Conservation (phyloP, 2,797 vertebrate genomes). For the Poeciliopsis turneri region DNA sequence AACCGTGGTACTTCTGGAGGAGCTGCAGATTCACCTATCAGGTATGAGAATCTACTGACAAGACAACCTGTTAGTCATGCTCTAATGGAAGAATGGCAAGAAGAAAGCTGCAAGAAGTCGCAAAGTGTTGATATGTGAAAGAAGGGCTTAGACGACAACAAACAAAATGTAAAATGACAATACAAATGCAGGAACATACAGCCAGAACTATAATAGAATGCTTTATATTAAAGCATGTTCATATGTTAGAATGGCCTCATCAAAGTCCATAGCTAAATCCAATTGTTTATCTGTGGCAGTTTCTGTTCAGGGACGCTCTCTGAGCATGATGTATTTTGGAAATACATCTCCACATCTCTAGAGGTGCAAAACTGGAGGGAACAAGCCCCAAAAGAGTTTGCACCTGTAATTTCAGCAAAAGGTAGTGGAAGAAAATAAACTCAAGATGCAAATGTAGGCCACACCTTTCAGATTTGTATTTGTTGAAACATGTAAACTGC, state of each 20-base stretch:
- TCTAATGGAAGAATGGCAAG: not conserved
- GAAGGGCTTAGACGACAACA: not conserved
- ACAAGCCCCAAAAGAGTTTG: not conserved
- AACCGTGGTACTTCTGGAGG: not conserved
- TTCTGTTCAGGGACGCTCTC: not conserved
- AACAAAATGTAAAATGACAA: not conserved
- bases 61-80: not conserved
- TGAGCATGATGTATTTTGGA: not conserved
- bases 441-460: not conserved
- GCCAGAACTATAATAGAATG: not conserved
- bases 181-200: not conserved
- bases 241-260: not conserved
- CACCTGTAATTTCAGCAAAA: not conserved
- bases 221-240: not conserved
- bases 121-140: not conserved
- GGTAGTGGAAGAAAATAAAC: not conserved
- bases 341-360: not conserved
- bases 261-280: not conserved
- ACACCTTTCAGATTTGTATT: not conserved
- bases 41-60: not conserved
- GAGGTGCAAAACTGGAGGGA: not conserved
- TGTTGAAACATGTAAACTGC: not conserved
- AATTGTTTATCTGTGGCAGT: not conserved
- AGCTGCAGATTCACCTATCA: not conserved
- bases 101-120: not conserved